Base-by-base conservation (phyloP, 2,113 vertebrate genomes). In the Tinamus guttatus region DNA sequence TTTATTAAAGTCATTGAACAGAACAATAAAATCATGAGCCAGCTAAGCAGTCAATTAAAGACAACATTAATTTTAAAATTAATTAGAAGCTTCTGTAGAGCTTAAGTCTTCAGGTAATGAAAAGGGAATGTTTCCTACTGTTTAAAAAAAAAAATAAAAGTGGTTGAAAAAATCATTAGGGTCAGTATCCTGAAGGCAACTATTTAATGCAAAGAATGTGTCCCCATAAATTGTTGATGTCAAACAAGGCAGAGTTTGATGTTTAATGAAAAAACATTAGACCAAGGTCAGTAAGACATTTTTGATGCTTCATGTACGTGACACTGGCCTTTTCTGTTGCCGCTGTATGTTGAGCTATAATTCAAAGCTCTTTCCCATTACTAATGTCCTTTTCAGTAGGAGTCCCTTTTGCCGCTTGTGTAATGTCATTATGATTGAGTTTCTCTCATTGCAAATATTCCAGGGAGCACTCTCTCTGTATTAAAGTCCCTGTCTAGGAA, bases 381-480 rank as follows among this genome's bases (percentile, higher is more conserved):
- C 40, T 18, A 9, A 60, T 40, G 2, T 18, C 9, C 25, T 32
- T 82, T 18, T 13, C 49, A 52, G 20, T 6, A 28, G 34, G 25
- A 5, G 13, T 5, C 2, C 5, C 27, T 62, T 25, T 11, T 52
- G 58, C 41, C 79, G 28, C 25, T 28, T 40, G 11, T 14, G 40
- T 40, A 64, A 40, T 28, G 15, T 24, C 28, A 1, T 25, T 40
- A 9, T 38, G 40, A 0, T 2, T 15, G 34, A n/a, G 7, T 24
- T 4, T 65, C 11, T 58, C 1, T 1, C 22, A 13, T 4, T 56
- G 20, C n/a, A 82, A 64, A 74, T 69, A 74, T 52, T 73, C n/a
- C n/a, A 47, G 27, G 32, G 34, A 45, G 7, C 22, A 65, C 22
- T 40, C 2, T 49, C 0, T 56, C 0, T 54, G 1, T 45, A 16